Conservation (phyloP, 2,888 invertebrate genomes). For the Erebia ligea region DNA sequence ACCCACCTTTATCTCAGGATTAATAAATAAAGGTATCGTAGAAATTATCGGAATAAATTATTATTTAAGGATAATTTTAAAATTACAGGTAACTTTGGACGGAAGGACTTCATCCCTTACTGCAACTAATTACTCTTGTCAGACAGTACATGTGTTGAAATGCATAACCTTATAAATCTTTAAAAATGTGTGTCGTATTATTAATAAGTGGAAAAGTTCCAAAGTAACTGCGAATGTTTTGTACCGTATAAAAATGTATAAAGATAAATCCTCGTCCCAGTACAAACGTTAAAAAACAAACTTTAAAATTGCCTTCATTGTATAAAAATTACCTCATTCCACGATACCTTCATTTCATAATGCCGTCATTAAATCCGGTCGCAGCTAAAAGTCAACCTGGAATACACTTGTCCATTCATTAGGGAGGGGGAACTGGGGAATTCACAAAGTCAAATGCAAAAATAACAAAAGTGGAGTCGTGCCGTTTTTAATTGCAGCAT, state of each 20-base stretch:
- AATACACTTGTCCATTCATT: constrained; percentile 39
- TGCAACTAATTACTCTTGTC: too few species aligned
- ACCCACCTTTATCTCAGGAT: constrained; percentile 27
- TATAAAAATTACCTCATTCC: constrained; percentile 16
- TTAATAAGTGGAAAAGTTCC: too few species aligned
- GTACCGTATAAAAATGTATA: background rate
- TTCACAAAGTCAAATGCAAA: constrained; percentile 40
- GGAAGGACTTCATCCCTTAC: too few species aligned
- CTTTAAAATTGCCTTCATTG: constrained; percentile 9
- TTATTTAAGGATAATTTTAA: too few species aligned
- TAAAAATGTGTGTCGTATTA: too few species aligned
- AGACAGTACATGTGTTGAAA: too few species aligned
- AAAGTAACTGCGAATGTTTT: too few species aligned
- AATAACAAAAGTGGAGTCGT: constrained; percentile 37
- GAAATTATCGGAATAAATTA: background rate
- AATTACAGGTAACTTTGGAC: too few species aligned
- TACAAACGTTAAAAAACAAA: constrained; percentile 4
- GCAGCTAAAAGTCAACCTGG: constrained; percentile 33
- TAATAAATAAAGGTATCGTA: background rate
- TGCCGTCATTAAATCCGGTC: constrained; percentile 25
- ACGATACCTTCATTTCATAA: constrained; percentile 15
- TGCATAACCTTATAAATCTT: too few species aligned
- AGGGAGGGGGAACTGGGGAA: constrained; percentile 31
- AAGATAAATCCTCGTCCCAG: background rate
- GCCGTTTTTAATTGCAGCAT: constrained; percentile 39